Conservation (phyloP, 2,797 vertebrate genomes). For the Parauchenoglanis ngamensis region DNA sequence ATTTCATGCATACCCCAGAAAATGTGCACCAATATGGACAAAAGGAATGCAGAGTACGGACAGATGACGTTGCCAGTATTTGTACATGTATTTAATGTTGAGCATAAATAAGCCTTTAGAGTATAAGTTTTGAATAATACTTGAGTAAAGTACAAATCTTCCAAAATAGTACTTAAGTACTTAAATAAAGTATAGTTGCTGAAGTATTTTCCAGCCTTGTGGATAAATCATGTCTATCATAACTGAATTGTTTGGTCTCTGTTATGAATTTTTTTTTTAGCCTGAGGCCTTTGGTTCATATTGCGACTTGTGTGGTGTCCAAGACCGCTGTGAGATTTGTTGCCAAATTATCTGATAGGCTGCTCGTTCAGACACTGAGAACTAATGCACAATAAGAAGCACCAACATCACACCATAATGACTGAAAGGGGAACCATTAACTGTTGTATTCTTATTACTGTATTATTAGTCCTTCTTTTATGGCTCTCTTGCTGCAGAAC, state of each 20-base stretch:
- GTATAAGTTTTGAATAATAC: background rate
- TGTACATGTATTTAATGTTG: too few relatives aligned
- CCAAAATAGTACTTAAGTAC: background rate
- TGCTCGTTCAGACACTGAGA: background rate
- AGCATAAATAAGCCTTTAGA: background rate
- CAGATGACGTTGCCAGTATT: too few relatives aligned
- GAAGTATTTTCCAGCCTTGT: background rate
- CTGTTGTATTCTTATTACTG: background rate
- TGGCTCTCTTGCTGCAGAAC: conserved; percentile 72
- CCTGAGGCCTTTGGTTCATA: background rate
- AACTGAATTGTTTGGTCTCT: background rate
- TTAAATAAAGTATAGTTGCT: background rate
- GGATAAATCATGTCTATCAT: background rate
- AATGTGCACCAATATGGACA: too few relatives aligned
- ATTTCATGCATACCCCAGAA: too few relatives aligned
- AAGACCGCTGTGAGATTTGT: background rate
- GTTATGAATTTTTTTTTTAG: background rate
- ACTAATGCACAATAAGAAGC: background rate
- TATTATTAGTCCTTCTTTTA: background rate
- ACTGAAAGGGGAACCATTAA: background rate
- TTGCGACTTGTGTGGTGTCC: background rate
- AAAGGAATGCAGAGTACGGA: too few relatives aligned
- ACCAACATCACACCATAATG: background rate
- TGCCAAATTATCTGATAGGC: background rate
- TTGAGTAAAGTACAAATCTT: background rate